Base-by-base conservation (phyloP, 2,113 vertebrate genomes). In the Marmota monax region DNA sequence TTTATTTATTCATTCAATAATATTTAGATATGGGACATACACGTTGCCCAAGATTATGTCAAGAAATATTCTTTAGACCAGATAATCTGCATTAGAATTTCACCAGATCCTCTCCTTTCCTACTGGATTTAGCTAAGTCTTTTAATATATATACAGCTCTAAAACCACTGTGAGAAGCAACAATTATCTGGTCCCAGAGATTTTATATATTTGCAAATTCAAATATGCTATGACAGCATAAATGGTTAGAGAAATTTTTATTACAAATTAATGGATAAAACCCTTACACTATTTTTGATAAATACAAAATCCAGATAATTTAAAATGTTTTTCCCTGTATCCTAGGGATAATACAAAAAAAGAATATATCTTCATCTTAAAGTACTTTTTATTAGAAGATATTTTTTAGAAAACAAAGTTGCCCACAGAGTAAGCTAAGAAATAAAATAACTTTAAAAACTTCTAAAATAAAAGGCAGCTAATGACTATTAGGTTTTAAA, bases 401-500 rank as follows among this genome's bases (percentile, higher is more conserved):
- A 85, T 92, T 72, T 63, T 39, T 32, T 42, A 51, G 51, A 73
- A 20, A 94, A 45, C 17, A 65, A 77, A 45, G 85, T 78, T 96
- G 61, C 7, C 13, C 80, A 84, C 17, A 18, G 22, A 63, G 39
- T 84, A 86, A 73, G 67, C 69, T 82, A 86, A 93, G 51, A 95
- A 84, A 32, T 48, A 42, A 86, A 86, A 72, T 83, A 83, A 80
- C 39, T 77, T 56, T 76, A 65, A 83, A 84, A 90, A 63, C 18
- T 37, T 72, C n/a, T 87, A 51, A 89, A 90, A 82, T 51, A 29
- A n/a, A 5, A 70, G 8, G 18, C 18, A 92, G 74, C 74, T 93
- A 58, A 92, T 90, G 27, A 84, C 80, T 48, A 48, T 83, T 83
- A 92, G 8, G 34, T 82, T 92, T 92, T 72, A 95, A 63, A 87